Base-by-base conservation (phyloP, 2,113 vertebrate genomes). In the Trinectes maculatus region DNA sequence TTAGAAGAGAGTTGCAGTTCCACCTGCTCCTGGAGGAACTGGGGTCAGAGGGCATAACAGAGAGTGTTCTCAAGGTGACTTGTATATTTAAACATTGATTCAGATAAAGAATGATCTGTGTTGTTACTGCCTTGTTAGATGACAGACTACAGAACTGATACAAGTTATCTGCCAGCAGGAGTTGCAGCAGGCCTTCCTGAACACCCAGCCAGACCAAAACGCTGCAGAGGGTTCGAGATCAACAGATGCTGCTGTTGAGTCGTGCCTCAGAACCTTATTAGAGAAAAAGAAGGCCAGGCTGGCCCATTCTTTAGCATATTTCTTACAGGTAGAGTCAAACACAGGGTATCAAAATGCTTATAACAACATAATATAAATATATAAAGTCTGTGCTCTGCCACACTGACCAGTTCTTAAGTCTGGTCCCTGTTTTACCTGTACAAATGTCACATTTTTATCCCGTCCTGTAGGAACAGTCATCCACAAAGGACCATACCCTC, bases 11-110 rank as follows among this genome's bases (percentile, higher is more conserved):
- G 79, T 91, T 95, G 42, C 95, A 96, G 83, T 98, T 98, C 84
- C 88, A 97, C 21, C 83, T 99, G 55, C 88, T 98, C 10, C 89
- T 96, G 80, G 96, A 98, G 83, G 93, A 97, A 11, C 85, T 99
- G 24, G 91, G 91, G 39, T 88, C 91, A 49, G 89, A 94, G 58
- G 79, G 75, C 36, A 80, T 95, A 48, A 69, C 95, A 31, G 90
- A 93, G 71, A 84, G 91, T 53, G 81, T 91, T 29, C 79, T 96
- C 19, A 92, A 94, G 94, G 97, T 92, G 34, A 13, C 25, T 52
- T 2, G 16, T 57, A 2, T 51, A 66, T 36, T 16, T 3, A 51
- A 51, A 49, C 15, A n/a, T 49, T 49, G 18, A 22, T 2, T 28
- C 12, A 13, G 12, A 22, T 29, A 13, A 5, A 13, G 21, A 24